These are phyloP conservation scores for Glaucidium brasilianum DNA, from an alignment of 2,113 vertebrate genomes.

Conservation along the genomic window DNA sequence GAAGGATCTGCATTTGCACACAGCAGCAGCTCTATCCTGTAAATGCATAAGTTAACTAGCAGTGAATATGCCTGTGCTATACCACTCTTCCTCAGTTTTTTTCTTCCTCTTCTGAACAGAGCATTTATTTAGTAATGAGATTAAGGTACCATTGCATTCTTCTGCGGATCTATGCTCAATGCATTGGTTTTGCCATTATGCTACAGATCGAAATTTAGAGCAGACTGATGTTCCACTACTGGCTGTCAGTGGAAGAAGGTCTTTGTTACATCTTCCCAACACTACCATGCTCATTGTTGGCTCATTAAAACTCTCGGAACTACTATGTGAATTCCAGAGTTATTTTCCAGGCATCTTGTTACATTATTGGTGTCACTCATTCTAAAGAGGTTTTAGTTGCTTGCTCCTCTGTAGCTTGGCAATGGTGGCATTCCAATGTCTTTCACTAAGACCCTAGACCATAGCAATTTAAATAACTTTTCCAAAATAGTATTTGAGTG, in stretches of 20 bases:
- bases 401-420: background rate
- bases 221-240: background rate
- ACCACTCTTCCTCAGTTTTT: background rate
- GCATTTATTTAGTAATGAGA: background rate
- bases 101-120: background rate
- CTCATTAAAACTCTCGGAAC: background rate
- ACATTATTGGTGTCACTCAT: background rate
- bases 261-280: background rate
- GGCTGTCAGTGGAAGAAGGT: background rate
- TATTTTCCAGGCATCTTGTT: background rate
- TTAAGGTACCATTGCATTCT: background rate
- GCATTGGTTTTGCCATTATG: background rate
- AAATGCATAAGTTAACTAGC: background rate
- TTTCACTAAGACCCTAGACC: background rate
- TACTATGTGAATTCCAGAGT: background rate
- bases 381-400: background rate
- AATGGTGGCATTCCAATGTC: background rate
- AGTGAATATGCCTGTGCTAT: background rate
- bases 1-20: background rate
- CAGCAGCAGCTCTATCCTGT: background rate
- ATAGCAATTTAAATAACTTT: background rate
- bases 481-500: background rate
- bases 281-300: background rate
- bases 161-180: fast-evolving
- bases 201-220: background rate